phyloP scores from a whole-genome alignment of 2,113 vertebrate species.

The Phyllostomus discolor region DNA sequence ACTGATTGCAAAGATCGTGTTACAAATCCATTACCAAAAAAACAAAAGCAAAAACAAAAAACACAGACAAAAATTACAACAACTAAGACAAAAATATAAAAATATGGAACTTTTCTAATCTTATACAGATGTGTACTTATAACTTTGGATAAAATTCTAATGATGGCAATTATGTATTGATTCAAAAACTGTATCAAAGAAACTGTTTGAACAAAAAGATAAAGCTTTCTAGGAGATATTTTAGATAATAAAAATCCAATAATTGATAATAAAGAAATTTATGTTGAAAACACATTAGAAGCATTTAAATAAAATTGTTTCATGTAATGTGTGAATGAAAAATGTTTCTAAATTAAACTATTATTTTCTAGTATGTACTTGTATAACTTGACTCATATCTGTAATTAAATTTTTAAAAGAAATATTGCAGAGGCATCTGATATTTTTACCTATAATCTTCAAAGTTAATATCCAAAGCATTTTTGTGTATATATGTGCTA shows the following conservation, averaged over 20 bases:
- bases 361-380: not conserved
- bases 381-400: not conserved
- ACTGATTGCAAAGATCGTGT: not conserved
- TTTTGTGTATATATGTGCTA: not conserved
- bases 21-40: not conserved
- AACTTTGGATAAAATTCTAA: not conserved
- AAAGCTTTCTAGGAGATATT: not conserved
- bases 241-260: not conserved
- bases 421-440: not conserved
- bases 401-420: constrained; percentile 11
- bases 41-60: not conserved
- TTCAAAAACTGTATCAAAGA: not conserved
- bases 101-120: not conserved
- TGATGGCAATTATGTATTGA: not conserved
- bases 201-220: not conserved
- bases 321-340: not conserved
- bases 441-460: not conserved
- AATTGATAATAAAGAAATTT: not conserved
- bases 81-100: not conserved
- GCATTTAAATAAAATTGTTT: constrained; percentile 19
- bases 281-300: not conserved
- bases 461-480: not conserved
- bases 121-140: not conserved
- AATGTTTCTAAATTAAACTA: not conserved
- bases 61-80: not conserved